Percentiles rank a stretch among this genome's conserved stretches.
phyloP scores from a whole-genome alignment of 1,140 invertebrate species.

The Gonioctena quinquepunctata region DNA sequence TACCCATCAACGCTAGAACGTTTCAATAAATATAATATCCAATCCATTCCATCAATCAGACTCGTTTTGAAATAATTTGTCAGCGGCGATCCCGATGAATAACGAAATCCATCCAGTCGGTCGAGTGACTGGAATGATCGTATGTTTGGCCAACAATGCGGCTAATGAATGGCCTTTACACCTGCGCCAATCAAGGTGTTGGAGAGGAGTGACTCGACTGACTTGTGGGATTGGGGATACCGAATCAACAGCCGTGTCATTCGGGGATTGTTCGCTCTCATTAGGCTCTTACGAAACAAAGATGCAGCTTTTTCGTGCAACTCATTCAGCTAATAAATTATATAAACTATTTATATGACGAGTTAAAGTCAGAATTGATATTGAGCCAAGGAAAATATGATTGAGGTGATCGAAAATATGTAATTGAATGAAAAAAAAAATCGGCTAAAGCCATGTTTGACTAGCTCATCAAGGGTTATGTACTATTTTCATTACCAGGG shows the following conservation, averaged over 20 bases:
- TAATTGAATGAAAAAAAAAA: too few species aligned
- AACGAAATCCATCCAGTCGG: not conserved
- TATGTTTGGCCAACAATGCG: not conserved
- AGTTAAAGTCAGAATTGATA: too few species aligned
- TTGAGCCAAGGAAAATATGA: too few species aligned
- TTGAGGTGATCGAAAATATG: too few species aligned
- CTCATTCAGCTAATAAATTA: too few species aligned
- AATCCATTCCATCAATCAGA: not conserved
- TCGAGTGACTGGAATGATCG: not conserved
- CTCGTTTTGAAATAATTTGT: conserved; percentile 17
- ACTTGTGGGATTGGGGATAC: not conserved
- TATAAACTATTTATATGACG: too few species aligned
- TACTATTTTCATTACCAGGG: too few species aligned
- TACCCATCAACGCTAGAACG: not conserved
- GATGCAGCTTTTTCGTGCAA: not conserved
- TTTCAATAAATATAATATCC: not conserved
- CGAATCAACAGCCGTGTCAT: not conserved
- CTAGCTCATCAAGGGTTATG: too few species aligned
- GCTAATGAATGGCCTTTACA: conserved; percentile 12
- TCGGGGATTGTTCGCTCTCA: not conserved
- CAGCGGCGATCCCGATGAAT: conserved; percentile 20
- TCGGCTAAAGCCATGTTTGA: too few species aligned
- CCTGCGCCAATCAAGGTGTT: conserved; percentile 10
- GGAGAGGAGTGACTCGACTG: not conserved
- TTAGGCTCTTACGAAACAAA: not conserved